These are phyloP conservation scores for Stegana nigrithorax DNA, from an alignment of 2,888 invertebrate species.

Conservation along the genomic window DNA sequence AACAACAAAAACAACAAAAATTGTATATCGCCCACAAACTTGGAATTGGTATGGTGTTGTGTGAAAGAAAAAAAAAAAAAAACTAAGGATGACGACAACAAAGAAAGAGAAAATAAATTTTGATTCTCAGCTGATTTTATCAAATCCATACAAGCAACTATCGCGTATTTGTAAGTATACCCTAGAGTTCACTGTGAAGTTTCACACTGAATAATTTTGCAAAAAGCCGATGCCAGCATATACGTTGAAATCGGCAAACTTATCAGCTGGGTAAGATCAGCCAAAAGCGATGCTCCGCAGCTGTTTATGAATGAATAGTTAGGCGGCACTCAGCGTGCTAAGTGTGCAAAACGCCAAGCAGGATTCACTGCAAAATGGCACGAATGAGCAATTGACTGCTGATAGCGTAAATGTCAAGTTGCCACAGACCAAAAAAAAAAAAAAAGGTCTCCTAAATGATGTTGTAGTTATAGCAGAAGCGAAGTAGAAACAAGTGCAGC, in stretches of 20 bases:
- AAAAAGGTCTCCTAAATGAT: too few species aligned
- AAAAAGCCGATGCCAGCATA: constrained; percentile 12
- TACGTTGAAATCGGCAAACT: neutral
- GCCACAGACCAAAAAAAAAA: constrained; percentile 20
- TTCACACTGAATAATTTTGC: constrained; percentile 63
- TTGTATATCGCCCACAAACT: neutral
- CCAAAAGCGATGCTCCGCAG: too few species aligned
- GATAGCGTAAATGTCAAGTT: constrained; percentile 39
- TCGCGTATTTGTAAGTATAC: constrained; percentile 37
- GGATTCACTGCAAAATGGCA: constrained; percentile 26
- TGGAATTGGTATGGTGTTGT: neutral
- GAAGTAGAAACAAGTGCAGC: neutral
- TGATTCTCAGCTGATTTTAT: constrained; percentile 13
- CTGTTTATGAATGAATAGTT: too few species aligned
- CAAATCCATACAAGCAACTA: neutral
- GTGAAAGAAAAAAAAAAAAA: neutral
- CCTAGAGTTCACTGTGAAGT: constrained; percentile 41
- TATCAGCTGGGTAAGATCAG: constrained; percentile 11
- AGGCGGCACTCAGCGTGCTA: too few species aligned
- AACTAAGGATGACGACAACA: constrained; percentile 6
- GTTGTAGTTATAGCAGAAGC: too few species aligned
- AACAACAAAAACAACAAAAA: neutral
- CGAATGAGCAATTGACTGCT: constrained; percentile 60
- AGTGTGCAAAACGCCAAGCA: neutral
- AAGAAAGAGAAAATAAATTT: neutral